phyloP scores from a whole-genome alignment of 2,113 vertebrate species.

The Pelobates fuscus region DNA sequence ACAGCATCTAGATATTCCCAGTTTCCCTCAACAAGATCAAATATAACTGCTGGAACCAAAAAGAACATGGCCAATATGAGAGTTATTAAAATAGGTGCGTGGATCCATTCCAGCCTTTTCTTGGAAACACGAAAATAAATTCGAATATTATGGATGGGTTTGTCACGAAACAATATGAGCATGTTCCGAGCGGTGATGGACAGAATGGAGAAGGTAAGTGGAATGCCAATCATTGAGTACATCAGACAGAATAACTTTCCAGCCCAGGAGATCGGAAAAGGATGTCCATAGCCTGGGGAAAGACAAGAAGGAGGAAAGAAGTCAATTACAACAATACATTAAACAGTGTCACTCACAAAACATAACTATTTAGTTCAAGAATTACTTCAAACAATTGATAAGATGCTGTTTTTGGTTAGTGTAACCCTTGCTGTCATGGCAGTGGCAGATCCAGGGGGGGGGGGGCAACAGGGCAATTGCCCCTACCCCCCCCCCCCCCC shows the following conservation, averaged over 20 bases:
- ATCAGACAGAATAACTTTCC: slow-evolving; percentile 39
- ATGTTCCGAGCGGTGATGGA: slow-evolving; percentile 25
- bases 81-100: slow-evolving; percentile 2
- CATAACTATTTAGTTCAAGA: too few relatives aligned
- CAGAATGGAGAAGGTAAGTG: slow-evolving; percentile 29
- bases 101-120: slow-evolving; percentile 29
- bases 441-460: too few relatives aligned
- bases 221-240: slow-evolving; percentile 37
- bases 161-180: slow-evolving; percentile 12
- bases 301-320: not conserved
- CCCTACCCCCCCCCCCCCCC: too few relatives aligned
- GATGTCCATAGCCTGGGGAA: slow-evolving; percentile 27
- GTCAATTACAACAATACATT: too few relatives aligned
- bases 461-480: too few relatives aligned
- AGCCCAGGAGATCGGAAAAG: slow-evolving; percentile 26
- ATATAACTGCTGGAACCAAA: slow-evolving; percentile 31
- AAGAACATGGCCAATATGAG: not conserved
- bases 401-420: too few relatives aligned
- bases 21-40: slow-evolving; percentile 22
- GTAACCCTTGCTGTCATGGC: too few relatives aligned
- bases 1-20: slow-evolving; percentile 37
- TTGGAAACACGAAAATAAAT: not conserved
- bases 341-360: too few relatives aligned
- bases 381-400: too few relatives aligned
- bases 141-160: slow-evolving; percentile 3